Evolutionary conservation across 1,140 invertebrate genomes (phyloP).

Genomic region (Daktulosphaira vitifoliae): DNA sequence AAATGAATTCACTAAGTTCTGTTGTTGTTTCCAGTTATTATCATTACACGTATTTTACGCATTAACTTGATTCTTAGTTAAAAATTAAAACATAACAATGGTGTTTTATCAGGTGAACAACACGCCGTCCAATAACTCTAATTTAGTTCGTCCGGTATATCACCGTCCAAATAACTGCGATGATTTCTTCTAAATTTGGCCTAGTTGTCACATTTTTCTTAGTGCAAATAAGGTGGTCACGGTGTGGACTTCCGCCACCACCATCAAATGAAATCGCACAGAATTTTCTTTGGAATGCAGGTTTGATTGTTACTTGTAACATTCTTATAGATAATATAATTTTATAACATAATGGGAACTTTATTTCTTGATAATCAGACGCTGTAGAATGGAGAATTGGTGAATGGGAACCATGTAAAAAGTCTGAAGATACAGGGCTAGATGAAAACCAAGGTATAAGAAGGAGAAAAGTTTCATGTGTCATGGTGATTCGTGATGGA

Average conservation of each 20-base stretch:
- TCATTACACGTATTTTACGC: too few relatives aligned
- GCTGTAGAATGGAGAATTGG: constrained; percentile 42
- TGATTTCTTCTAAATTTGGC: background rate
- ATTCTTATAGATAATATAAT: too few relatives aligned
- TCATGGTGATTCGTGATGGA: constrained; percentile 39
- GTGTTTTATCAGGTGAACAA: constrained; percentile 10
- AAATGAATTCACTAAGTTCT: too few relatives aligned
- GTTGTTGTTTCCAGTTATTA: too few relatives aligned
- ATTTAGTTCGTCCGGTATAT: background rate
- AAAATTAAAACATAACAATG: too few relatives aligned
- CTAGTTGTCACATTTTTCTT: background rate
- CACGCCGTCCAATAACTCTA: constrained; percentile 1
- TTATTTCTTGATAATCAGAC: too few relatives aligned
- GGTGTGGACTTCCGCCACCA: constrained; percentile 2
- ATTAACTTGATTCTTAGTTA: too few relatives aligned
- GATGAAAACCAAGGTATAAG: constrained; percentile 38
- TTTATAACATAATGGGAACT: too few relatives aligned
- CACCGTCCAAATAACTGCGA: constrained; percentile 1
- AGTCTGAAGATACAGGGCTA: constrained; percentile 26
- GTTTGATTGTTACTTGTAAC: too few relatives aligned
- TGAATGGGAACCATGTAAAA: constrained; percentile 41
- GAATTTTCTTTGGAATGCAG: constrained; percentile 19
- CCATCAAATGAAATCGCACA: constrained; percentile 19
- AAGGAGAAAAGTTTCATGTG: constrained; percentile 41
- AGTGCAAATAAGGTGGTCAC: background rate